These are phyloP conservation scores for Autographa pulchrina DNA, from an alignment of 2,888 invertebrate genomes.

Conservation along the genomic window DNA sequence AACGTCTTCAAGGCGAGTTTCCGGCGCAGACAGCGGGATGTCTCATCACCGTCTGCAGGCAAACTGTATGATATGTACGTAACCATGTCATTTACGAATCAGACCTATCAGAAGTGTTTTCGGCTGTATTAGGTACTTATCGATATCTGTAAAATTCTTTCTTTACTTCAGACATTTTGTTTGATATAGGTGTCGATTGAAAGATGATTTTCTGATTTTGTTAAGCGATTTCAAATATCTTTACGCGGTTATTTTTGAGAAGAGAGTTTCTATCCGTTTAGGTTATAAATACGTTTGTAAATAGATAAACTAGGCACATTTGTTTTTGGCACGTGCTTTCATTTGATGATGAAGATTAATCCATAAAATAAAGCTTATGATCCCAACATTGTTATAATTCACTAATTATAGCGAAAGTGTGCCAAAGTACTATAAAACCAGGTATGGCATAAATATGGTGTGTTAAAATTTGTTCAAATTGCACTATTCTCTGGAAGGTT, in stretches of 20 bases:
- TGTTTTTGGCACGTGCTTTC: neutral
- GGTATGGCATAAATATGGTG: constrained; percentile 52
- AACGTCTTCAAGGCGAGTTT: constrained; percentile 65
- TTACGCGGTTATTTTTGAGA: neutral
- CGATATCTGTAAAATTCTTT: constrained; percentile 25
- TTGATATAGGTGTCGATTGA: constrained; percentile 21
- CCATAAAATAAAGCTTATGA: constrained; percentile 9
- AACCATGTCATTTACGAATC: constrained; percentile 49
- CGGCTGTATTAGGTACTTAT: constrained; percentile 40
- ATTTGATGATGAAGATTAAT: neutral
- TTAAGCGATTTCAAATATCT: neutral
- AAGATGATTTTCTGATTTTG: constrained; percentile 21
- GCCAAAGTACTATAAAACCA: constrained; percentile 36
- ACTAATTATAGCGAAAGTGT: constrained; percentile 44
- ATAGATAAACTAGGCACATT: neutral
- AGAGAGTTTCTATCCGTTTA: neutral
- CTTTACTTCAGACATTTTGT: constrained; percentile 32
- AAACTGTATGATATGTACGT: constrained; percentile 52
- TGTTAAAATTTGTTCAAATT: constrained; percentile 51
- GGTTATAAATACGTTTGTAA: neutral
- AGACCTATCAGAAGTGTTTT: constrained; percentile 46
- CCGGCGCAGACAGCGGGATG: constrained; percentile 71
- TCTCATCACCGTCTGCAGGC: constrained; percentile 56
- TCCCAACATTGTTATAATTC: constrained; percentile 27
- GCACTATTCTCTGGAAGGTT: constrained; percentile 38